Base-by-base conservation (phyloP, 2,113 vertebrate species). In the Passer domesticus region DNA sequence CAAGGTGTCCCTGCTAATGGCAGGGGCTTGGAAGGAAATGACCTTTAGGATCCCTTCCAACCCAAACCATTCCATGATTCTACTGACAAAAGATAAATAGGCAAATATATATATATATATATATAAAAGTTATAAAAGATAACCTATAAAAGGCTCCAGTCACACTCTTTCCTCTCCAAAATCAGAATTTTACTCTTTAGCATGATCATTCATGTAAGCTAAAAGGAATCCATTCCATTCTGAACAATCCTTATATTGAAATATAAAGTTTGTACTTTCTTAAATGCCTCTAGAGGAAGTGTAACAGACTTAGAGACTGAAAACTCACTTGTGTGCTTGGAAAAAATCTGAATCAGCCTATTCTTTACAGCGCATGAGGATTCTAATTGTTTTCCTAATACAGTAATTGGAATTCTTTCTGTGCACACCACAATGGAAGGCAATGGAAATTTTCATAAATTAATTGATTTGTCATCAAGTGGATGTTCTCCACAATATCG, bases 1-100 rank as follows among this genome's bases (percentile, higher is more conserved):
- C 11, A 43, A 73, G 7, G 21, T 44, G 15, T 53, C 39, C 10
- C 39, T 62, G 47, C 6, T 18, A 1, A 17, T 6, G 21, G 25
- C 67, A 56, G 17, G 3, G 5, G 6, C 1, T 3, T 41, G n/a
- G 58, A 72, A 35, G 1, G 0, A 3, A 6, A 49, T 27, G 9
- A 25, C 13, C 18, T 74, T 74, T 33, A 74, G 62, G 17, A 56
- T 28, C 22, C 18, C 18, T 37, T 50, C 44, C 44, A 66, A 66
- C 10, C 9, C 52, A 44, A 31, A 50, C 15, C 8, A 52, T 46
- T 59, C 52, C 18, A 3, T 24, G 17, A 80, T 56, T 20, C 11
- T 46, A 56, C 49, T 2, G 2, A 39, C 0, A 4, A 33, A 90
- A 75, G 30, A n/a, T 10, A 49, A 4, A 33, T 4, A 24, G 46